phyloP scores from a whole-genome alignment of 1,140 invertebrate species.

The Cydia strobilella region DNA sequence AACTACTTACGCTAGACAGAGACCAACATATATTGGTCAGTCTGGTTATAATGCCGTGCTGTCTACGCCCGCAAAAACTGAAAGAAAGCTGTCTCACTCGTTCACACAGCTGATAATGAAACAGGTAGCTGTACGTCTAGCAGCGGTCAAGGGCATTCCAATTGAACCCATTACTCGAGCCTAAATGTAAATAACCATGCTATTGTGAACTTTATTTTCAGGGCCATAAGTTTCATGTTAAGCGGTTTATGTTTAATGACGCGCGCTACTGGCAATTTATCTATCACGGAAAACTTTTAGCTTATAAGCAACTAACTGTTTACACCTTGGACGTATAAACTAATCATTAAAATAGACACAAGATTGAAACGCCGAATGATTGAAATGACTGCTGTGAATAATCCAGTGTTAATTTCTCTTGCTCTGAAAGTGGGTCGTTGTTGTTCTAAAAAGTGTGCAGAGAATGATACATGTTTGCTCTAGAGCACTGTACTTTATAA shows the following conservation, averaged over 20 bases:
- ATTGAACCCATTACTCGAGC: conserved; percentile 1
- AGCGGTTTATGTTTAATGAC: not conserved
- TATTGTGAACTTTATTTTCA: not conserved
- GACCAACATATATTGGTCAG: not conserved
- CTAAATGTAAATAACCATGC: not conserved
- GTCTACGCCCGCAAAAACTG: not conserved
- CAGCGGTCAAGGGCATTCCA: conserved; percentile 5
- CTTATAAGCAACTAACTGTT: not conserved
- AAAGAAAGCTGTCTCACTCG: not conserved
- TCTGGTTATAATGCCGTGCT: not conserved
- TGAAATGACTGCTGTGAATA: too few species aligned
- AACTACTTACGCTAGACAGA: not conserved
- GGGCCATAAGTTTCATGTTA: not conserved
- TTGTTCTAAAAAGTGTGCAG: too few species aligned
- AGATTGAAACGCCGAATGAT: too few species aligned
- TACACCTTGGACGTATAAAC: too few species aligned
- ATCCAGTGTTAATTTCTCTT: too few species aligned
- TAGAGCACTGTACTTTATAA: too few species aligned
- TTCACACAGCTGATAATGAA: not conserved
- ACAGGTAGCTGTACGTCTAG: not conserved
- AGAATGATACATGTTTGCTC: too few species aligned
- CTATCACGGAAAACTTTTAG: not conserved
- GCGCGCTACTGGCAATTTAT: not conserved
- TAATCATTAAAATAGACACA: too few species aligned
- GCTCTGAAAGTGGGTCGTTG: too few species aligned